Conservation (phyloP, 2,113 vertebrate genomes). For the Drymodes brunneopygia region DNA sequence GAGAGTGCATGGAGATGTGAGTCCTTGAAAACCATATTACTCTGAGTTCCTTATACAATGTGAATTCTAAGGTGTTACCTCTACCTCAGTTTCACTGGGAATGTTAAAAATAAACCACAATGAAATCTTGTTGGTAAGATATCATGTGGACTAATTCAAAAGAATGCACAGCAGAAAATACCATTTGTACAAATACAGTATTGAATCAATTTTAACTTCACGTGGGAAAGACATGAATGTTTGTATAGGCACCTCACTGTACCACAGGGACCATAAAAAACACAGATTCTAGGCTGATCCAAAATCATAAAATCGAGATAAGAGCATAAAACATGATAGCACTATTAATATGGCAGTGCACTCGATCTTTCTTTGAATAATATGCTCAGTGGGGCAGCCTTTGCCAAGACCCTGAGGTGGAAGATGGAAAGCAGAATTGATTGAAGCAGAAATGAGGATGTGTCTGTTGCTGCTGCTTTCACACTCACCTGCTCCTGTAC, state of each 20-base stretch:
- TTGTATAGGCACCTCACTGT: neutral
- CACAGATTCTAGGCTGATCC: neutral
- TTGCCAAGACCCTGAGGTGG: neutral
- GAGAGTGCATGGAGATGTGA: neutral
- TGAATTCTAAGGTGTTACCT: neutral
- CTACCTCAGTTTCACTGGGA: neutral
- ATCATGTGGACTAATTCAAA: neutral
- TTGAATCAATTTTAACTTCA: slow-evolving; percentile 36
- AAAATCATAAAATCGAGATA: neutral
- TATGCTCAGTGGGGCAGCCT: neutral
- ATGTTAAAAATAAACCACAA: neutral
- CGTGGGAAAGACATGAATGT: neutral
- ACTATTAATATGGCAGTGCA: neutral
- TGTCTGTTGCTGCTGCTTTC: neutral
- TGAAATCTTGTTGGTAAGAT: neutral
- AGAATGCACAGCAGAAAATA: neutral
- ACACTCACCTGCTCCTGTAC: neutral
- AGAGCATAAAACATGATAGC: neutral
- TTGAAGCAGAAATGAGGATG: neutral
- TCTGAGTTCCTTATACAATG: neutral
- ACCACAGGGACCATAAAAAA: neutral
- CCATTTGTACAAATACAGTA: neutral
- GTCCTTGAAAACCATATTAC: neutral
- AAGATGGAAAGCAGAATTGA: neutral
- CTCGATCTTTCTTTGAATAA: neutral